Evolutionary conservation across 1,140 invertebrate species (phyloP), one percentile per base, ranked within the genome.

Genomic region (Rhyzopertha dominica): DNA sequence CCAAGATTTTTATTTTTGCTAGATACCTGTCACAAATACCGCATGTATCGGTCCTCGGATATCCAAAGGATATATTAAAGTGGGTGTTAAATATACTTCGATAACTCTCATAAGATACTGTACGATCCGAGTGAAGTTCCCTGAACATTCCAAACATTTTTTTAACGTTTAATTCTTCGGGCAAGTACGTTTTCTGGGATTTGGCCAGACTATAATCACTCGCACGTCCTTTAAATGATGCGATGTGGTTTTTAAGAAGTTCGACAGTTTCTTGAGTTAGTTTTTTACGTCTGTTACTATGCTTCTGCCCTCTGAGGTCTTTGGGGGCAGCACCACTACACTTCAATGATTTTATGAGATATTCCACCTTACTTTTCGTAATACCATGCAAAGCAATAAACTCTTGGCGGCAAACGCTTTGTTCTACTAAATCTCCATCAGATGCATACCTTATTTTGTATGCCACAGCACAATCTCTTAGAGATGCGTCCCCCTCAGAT

Each of bases 1-100:
- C 9, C 25, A 39, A 25, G 32, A 31, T 24, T 25, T 34, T 32
- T 29, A 24, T 51, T 20, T 29, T 47, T 13, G 38, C 32, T 26
- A 25, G 10, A 43, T 43, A 47, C 36, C 43, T 36, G 24, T 54
- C 48, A 30, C 52, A 51, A 20, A 9, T 45, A 35, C 47, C 42
- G 34, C 51, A 53, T 24, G 29, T 51, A 18, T 37, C 47, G 17
- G 36, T 38, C 22, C 48, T 17, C 5, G 43, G 51, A 41, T 46
- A 54, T 5, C 48, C 43, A 44, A 53, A 53, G 12, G 28, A 14
- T 16, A 49, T 45, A 32, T 53, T 49, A 40, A 47, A 52, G n/a
- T 52, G 13, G 10, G 3, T 43, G 1, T 25, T 24, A 24, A 52
- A 48, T 22, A 52, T 52, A 12, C 8, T 28, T 13, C 45, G 23